phyloP scores from a whole-genome alignment of 2,113 vertebrate species.

The Carollia perspicillata region DNA sequence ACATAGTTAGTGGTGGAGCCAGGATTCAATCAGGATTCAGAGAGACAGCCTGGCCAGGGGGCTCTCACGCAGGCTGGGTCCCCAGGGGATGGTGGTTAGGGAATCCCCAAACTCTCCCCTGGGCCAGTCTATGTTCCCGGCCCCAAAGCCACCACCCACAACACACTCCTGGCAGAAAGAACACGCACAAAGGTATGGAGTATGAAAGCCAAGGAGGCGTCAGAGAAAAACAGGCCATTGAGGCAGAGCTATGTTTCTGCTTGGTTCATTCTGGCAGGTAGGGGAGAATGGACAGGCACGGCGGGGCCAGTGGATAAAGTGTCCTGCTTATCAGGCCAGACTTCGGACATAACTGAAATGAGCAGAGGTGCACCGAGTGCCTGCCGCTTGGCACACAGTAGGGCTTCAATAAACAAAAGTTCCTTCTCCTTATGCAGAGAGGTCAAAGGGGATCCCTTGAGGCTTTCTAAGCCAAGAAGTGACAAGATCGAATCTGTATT shows the following conservation, averaged over 20 bases:
- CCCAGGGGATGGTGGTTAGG: neutral
- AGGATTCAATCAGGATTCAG: neutral
- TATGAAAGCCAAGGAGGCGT: neutral
- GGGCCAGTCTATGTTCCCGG: neutral
- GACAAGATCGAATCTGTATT: neutral
- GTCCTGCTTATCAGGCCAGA: neutral
- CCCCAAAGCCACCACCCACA: neutral
- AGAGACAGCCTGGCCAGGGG: neutral
- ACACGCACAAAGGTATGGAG: neutral
- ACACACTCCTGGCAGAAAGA: neutral
- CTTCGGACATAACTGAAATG: neutral
- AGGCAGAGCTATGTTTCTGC: neutral
- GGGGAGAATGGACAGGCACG: neutral
- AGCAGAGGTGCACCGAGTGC: neutral
- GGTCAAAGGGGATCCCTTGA: neutral
- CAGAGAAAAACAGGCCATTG: neutral
- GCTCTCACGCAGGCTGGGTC: neutral
- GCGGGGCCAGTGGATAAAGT: neutral
- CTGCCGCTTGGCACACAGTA: neutral
- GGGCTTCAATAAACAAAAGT: neutral
- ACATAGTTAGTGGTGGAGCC: neutral
- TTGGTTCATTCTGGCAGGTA: neutral
- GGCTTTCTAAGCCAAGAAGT: neutral
- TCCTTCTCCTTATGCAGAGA: neutral
- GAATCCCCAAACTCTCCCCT: neutral